These are phyloP conservation scores for Strix uralensis DNA, from an alignment of 2,113 vertebrate species.

Conservation along the genomic window DNA sequence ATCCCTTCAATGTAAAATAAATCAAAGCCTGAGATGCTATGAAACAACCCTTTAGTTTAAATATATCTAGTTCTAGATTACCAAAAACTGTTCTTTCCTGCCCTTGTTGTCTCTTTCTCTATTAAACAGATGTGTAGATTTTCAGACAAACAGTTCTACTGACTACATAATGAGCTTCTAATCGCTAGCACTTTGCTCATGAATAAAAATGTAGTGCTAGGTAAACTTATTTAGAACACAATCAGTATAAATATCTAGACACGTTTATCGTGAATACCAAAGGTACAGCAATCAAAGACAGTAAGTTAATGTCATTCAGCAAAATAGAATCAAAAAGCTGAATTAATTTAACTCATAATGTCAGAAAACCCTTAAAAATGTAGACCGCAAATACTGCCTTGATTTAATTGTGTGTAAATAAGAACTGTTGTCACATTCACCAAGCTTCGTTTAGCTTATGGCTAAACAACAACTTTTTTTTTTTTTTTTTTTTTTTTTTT, in stretches of 20 bases:
- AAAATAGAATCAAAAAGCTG: neutral
- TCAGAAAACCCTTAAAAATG: neutral
- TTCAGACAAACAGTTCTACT: neutral
- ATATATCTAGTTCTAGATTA: constrained; percentile 51
- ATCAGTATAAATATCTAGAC: constrained; percentile 7
- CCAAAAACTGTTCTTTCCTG: neutral
- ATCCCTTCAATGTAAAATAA: constrained; percentile 78
- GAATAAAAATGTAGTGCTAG: neutral
- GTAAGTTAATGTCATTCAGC: neutral
- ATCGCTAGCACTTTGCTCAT: neutral
- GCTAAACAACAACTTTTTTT: neutral
- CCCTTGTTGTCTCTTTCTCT: neutral
- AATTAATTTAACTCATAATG: neutral
- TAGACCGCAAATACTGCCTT: neutral
- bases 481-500: neutral
- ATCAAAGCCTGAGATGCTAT: constrained; percentile 71
- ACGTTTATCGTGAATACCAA: neutral
- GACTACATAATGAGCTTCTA: constrained; percentile 15
- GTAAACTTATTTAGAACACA: neutral
- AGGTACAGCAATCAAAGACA: neutral
- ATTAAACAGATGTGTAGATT: constrained; percentile 34
- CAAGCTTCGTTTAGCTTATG: neutral
- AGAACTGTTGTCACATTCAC: neutral
- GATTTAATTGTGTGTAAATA: neutral
- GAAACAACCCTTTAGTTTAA: constrained; percentile 59